Evolutionary conservation across 2,888 invertebrate genomes (phyloP), one percentile per base, ranked within the genome.

Genomic region (Drosophila nigritarsus): DNA sequence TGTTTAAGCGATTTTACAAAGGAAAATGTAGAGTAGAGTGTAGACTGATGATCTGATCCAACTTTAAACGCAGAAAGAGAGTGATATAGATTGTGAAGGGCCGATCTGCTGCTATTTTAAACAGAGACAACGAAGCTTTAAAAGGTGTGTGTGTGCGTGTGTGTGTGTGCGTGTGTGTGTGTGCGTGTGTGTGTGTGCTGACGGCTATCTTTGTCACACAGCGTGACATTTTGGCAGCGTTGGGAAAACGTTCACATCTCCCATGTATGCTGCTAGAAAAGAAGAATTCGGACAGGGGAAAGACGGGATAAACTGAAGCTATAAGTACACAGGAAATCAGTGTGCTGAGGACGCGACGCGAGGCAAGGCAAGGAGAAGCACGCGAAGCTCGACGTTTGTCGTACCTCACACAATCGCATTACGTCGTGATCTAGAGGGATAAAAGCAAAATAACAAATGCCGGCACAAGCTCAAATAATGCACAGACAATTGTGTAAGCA

Each of bases 401-500:
- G 51, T 70, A 66, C 65, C 64, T 68, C 86, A 72, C 61, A 74
- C 85, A 88, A 83, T 83, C 83, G 88, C 86, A 87, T 83, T 83
- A 87, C 74, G 71, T 69, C 29, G 61, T 60, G 83, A 88, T 77
- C 83, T 75, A 63, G 74, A 55, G 55, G 86, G 86, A 85, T 83
- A 83, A 80, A 78, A 88, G 83, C 65, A 61, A 83, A 83, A 83
- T 83, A 83, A 85, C 83, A 88, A 83, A 82, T 82, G 77, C 86
- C 80, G 65, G 77, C 74, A 66, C 78, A 77, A 87, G 80, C 88
- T 80, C 88, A 82, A 88, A 82, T 88, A 88, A 85, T 85, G 86
- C 86, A 85, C 83, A 87, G 86, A 88, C 88, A 83, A 88, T 88
- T 88, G 88, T 77, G 77, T 71, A 85, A 77, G 80, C 67, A 75